Evolutionary conservation across 35 echinoderm and acorn worm species (phyloP).

Genomic region (Patiria miniata): DNA sequence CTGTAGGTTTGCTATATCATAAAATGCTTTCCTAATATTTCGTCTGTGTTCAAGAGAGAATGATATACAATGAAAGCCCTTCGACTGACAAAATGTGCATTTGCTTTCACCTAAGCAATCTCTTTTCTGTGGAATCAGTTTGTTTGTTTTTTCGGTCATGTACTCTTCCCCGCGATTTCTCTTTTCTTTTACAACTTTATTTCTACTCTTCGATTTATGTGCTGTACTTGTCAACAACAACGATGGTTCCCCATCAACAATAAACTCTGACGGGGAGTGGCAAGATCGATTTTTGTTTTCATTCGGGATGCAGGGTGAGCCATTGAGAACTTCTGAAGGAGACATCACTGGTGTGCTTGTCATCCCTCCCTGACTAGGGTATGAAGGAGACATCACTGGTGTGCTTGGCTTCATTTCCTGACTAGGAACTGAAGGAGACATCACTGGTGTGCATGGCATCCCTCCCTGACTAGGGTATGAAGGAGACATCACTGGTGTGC

Average conservation of each 20-base stretch:
- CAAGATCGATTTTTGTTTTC: background rate
- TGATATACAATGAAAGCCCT: background rate
- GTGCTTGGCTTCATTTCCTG: too few relatives aligned
- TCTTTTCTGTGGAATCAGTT: background rate
- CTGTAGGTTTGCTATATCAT: background rate
- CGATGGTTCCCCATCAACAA: background rate
- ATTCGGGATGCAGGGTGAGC: background rate
- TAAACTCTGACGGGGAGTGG: background rate
- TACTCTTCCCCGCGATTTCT: background rate
- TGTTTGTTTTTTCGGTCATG: constrained; percentile 12
- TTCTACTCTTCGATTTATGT: background rate
- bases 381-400: too few relatives aligned
- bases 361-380: too few relatives aligned
- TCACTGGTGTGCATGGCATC: too few relatives aligned
- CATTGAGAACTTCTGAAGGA: background rate
- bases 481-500: too few relatives aligned
- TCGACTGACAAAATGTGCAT: background rate
- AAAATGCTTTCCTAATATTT: background rate
- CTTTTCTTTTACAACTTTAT: constrained; percentile 19
- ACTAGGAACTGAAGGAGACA: too few relatives aligned
- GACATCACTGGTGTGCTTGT: too few relatives aligned
- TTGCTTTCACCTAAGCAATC: background rate
- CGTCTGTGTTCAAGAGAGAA: background rate
- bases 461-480: too few relatives aligned
- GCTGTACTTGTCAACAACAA: background rate